A percentile compares a stretch with the other conserved stretches of the same genome.
phyloP scores from a whole-genome alignment of 2,113 vertebrate species.

The Chaenocephalus aceratus region DNA sequence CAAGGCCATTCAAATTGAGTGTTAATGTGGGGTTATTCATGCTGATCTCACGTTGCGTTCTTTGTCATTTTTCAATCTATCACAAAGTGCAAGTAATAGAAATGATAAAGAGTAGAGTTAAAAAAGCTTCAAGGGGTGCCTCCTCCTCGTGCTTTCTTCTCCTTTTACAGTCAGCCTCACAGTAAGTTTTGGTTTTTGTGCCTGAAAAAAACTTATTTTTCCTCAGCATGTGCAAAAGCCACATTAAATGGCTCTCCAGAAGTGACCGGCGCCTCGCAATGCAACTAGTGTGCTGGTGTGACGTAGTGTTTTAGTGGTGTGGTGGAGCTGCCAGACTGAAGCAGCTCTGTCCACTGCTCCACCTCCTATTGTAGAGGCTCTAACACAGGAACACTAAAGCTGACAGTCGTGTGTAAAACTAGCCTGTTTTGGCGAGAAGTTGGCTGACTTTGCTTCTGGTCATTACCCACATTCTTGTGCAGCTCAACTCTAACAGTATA shows the following conservation, averaged over 20 bases:
- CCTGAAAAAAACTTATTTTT: constrained; percentile 45
- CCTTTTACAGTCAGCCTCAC: constrained; percentile 32
- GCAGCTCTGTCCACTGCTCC: constrained; percentile 44
- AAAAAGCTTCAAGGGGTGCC: constrained; percentile 33
- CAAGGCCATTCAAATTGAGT: constrained; percentile 21
- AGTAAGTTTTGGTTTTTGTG: constrained; percentile 29
- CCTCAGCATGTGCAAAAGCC: constrained; percentile 51
- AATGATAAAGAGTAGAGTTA: constrained; percentile 35
- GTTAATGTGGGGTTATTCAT: constrained; percentile 43
- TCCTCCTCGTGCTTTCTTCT: constrained; percentile 15
- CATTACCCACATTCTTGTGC: constrained; percentile 6
- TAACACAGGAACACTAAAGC: constrained; percentile 79
- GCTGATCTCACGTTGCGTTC: neutral
- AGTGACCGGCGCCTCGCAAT: constrained; percentile 52
- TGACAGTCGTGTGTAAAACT: constrained; percentile 61
- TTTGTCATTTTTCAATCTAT: constrained; percentile 1
- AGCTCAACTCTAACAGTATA: constrained; percentile 19
- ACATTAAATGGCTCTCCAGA: constrained; percentile 51
- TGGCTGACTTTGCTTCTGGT: constrained; percentile 16
- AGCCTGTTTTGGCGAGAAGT: constrained; percentile 1
- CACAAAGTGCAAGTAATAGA: constrained; percentile 20
- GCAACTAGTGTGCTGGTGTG: constrained; percentile 43
- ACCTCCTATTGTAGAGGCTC: constrained; percentile 50
- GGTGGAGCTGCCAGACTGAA: constrained; percentile 48
- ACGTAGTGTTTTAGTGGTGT: constrained; percentile 58